phyloP scores from a whole-genome alignment of 1,140 invertebrate species.

The Melipona quadrifasciata region DNA sequence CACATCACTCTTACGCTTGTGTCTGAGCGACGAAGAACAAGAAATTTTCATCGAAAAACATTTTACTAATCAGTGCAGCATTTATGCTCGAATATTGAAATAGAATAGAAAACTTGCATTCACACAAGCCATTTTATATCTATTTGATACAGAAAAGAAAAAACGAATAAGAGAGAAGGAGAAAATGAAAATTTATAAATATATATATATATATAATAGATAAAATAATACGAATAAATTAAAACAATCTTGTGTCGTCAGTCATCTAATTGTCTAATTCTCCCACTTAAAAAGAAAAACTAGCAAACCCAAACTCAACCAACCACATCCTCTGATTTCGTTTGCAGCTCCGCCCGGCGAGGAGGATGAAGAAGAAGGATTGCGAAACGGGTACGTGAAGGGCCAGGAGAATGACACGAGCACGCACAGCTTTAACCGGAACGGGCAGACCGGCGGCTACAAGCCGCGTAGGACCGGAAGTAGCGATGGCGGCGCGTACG shows the following conservation, averaged over 20 bases:
- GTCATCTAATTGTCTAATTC: no score
- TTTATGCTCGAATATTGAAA: no score
- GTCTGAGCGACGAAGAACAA: not conserved
- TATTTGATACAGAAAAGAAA: no score
- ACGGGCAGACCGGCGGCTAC: constrained; percentile 65
- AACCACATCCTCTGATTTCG: not conserved
- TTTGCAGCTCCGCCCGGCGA: constrained; percentile 78
- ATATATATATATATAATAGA: no score
- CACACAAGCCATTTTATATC: no score
- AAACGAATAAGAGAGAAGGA: not conserved
- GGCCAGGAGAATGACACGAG: constrained; percentile 68
- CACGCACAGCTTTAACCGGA: constrained; percentile 47
- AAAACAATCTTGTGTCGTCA: no score
- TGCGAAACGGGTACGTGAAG: constrained; percentile 72
- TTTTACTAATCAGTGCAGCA: not conserved
- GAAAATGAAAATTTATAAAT: no score
- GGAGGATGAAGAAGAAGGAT: constrained; percentile 78
- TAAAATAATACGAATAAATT: no score
- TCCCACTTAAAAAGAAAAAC: no score
- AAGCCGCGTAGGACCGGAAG: constrained; percentile 54
- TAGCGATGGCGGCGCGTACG: constrained; percentile 65
- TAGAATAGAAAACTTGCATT: no score
- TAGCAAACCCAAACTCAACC: not conserved
- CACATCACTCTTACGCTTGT: not conserved
- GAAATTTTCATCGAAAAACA: no score